Base-by-base conservation (phyloP, 2,888 invertebrate species). In the Metalampra italica region DNA sequence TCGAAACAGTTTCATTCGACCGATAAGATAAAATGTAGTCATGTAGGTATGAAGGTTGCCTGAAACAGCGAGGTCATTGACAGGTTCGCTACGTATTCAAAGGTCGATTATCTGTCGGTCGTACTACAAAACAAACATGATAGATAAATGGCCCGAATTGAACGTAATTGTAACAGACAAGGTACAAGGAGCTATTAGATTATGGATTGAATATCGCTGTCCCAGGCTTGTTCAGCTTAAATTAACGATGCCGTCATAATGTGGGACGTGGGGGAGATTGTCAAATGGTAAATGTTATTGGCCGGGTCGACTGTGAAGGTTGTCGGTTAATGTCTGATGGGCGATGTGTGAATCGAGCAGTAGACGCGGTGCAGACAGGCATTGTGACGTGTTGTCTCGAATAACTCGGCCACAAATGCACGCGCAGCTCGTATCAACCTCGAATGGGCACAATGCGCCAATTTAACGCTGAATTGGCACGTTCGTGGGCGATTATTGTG, bases 281-380 rank as follows among this genome's bases (percentile, higher is more conserved):
- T 32, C 41, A 13, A 32, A 56, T 54, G 58, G 60, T 55, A 54
- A 61, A 71, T 61, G 69, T 68, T 68, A 66, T 59, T 55, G 57
- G 11, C 59, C 56, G 54, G 66, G 64, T 62, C 54, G 61, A 47
- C 61, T 53, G 58, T 62, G 67, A 67, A 73, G 75, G 72, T 72
- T 71, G 71, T 58, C 66, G 57, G 63, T 37, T 67, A 71, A 75
- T 78, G 73, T 61, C 66, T 64, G 75, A 77, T 78, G 78, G 74
- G 59, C 68, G 68, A 61, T 67, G 60, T 40, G 71, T 75, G 76
- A 78, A 67, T 78, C 73, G 75, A 75, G 39, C 60, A 75, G 79
- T 65, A 88, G 87, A 88, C 88, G 68, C 64, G 59, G 64, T 69
- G 78, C 78, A 88, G 87, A 88, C 87, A 65, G 69, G 71, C 68